Evolutionary conservation across 2,888 invertebrate species (phyloP).

Genomic region (Brassicogethes aeneus): DNA sequence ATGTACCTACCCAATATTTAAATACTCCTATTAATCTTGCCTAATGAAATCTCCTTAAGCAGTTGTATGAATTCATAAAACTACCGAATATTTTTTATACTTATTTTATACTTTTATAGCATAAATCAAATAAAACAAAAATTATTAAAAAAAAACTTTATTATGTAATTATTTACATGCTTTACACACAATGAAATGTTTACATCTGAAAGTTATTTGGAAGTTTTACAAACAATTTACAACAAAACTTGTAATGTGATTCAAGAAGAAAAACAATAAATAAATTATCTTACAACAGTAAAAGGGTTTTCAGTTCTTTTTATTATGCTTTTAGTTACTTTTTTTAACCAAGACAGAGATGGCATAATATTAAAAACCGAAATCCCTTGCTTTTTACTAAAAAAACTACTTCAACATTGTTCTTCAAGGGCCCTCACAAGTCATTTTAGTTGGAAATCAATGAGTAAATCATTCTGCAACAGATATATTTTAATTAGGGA

Average conservation of each 20-base stretch:
- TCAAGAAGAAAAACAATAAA: constrained; percentile 9
- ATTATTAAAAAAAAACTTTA: background rate
- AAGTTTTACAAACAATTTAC: background rate
- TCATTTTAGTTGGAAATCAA: constrained; percentile 48
- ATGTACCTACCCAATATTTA: too few relatives aligned
- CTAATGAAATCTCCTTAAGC: too few relatives aligned
- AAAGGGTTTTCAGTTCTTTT: constrained; percentile 20
- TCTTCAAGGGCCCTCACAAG: constrained; percentile 9
- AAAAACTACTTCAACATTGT: constrained; percentile 10
- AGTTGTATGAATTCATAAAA: too few relatives aligned
- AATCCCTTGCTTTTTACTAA: constrained; percentile 24
- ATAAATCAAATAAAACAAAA: background rate
- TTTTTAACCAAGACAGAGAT: constrained; percentile 11
- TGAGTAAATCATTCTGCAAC: constrained; percentile 55
- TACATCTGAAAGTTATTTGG: background rate
- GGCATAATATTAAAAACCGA: constrained; percentile 33
- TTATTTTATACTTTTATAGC: background rate
- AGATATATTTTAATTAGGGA: constrained; percentile 37
- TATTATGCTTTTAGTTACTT: constrained; percentile 18
- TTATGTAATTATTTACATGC: background rate
- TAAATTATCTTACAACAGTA: constrained; percentile 6
- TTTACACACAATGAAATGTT: background rate
- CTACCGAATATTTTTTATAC: too few relatives aligned
- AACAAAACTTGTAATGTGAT: constrained; percentile 9
- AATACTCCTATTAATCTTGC: too few relatives aligned